These are phyloP conservation scores for Chaetoderma sp. DNA, from an alignment of 2,888 invertebrate genomes.

Conservation along the genomic window DNA sequence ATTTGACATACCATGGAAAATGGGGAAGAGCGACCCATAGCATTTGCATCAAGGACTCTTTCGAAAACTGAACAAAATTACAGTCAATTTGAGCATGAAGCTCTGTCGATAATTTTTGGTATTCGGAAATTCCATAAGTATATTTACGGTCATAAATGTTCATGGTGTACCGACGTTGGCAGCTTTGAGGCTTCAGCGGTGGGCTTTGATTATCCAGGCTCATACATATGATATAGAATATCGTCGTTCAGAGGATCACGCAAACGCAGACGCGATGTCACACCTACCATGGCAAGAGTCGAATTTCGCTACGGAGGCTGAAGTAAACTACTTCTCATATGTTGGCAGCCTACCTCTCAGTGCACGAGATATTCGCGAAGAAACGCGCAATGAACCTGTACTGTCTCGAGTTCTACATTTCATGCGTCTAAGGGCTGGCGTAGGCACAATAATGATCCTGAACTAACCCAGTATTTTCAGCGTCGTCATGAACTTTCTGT, in stretches of 20 bases:
- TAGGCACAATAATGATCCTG: background rate
- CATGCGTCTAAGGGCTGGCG: constrained; percentile 29
- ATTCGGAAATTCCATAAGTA: background rate
- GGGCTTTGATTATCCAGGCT: background rate
- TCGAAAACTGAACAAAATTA: constrained; percentile 64
- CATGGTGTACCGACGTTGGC: background rate
- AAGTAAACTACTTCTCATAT: constrained; percentile 23
- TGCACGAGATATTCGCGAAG: constrained; percentile 15
- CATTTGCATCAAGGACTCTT: constrained; percentile 68
- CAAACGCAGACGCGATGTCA: constrained; percentile 57
- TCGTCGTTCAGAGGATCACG: background rate
- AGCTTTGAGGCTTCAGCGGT: background rate
- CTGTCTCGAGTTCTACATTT: constrained; percentile 27
- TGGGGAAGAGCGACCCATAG: constrained; percentile 56
- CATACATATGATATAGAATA: background rate
- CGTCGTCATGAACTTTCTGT: constrained; percentile 24
- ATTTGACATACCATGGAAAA: constrained; percentile 34
- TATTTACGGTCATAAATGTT: background rate
- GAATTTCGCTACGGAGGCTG: too few species aligned
- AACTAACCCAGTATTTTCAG: constrained; percentile 19
- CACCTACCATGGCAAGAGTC: too few species aligned
- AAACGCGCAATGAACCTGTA: constrained; percentile 27
- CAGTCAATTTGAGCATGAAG: constrained; percentile 67
- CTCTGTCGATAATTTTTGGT: constrained; percentile 64
- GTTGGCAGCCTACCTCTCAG: constrained; percentile 31